phyloP scores from a whole-genome alignment of 1,140 invertebrate genomes.

The Lanistes nyassanus region DNA sequence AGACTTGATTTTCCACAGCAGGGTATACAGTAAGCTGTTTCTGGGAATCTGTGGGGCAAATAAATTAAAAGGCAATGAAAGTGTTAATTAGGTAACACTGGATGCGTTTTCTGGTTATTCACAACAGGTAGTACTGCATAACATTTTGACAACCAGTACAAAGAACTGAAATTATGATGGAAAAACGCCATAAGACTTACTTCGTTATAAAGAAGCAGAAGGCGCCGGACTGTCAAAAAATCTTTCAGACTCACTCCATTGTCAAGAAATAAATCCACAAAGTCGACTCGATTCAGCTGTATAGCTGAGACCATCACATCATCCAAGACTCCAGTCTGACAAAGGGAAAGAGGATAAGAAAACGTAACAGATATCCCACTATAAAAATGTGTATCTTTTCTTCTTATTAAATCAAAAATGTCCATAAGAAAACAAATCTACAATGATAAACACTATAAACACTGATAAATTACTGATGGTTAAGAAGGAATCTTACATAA shows the following conservation, averaged over 20 bases:
- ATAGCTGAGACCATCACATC: slow-evolving; percentile 68
- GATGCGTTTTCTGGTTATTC: neutral
- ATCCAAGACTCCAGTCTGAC: slow-evolving; percentile 59
- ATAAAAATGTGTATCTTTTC: too few species aligned
- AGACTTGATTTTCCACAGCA: slow-evolving; percentile 37
- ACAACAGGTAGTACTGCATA: too few species aligned
- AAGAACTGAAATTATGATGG: neutral
- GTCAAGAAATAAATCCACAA: slow-evolving; percentile 68
- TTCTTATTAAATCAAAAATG: too few species aligned
- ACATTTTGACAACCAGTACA: neutral
- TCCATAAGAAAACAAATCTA: too few species aligned
- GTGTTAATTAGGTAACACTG: neutral
- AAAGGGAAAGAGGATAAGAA: too few species aligned
- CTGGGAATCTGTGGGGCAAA: slow-evolving; percentile 45
- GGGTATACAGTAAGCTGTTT: slow-evolving; percentile 45
- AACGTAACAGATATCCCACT: too few species aligned
- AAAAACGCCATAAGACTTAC: slow-evolving; percentile 41
- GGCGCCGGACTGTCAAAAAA: slow-evolving; percentile 63
- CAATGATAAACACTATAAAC: too few species aligned
- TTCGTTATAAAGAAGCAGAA: slow-evolving; percentile 65
- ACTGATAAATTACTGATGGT: too few species aligned
- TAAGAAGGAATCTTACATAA: too few species aligned
- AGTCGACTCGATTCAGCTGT: slow-evolving; percentile 65
- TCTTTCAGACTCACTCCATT: slow-evolving; percentile 67
- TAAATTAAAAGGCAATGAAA: neutral